Evolutionary conservation across 2,888 invertebrate genomes (phyloP).

Genomic region (Pharmacophagus antenor): DNA sequence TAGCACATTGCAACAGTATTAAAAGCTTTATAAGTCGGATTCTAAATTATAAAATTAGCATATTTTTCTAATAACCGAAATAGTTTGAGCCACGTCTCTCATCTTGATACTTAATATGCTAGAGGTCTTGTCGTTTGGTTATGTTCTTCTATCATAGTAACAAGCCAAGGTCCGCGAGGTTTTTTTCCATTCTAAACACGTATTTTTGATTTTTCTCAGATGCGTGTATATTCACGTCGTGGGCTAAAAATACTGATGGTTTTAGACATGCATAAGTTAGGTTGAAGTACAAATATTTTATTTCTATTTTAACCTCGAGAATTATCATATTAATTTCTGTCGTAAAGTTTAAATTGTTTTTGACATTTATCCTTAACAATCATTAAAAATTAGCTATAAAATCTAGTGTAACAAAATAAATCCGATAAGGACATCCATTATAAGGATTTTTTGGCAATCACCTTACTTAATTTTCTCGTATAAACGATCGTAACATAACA

Average conservation of each 20-base stretch:
- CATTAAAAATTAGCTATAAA: neutral
- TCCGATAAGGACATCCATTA: too few relatives aligned
- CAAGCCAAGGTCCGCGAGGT: constrained; percentile 32
- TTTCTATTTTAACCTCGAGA: neutral
- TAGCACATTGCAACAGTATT: constrained; percentile 28
- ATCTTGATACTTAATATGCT: neutral
- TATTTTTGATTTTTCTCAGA: constrained; percentile 30
- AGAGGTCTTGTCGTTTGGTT: constrained; percentile 10
- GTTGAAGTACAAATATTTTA: neutral
- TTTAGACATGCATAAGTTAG: neutral
- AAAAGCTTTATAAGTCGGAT: constrained; percentile 31
- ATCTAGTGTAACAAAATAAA: too few relatives aligned
- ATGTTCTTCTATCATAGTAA: constrained; percentile 25
- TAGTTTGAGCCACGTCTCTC: constrained; percentile 43
- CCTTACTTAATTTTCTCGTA: too few relatives aligned
- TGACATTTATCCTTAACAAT: neutral
- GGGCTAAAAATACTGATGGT: constrained; percentile 8
- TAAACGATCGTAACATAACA: too few relatives aligned
- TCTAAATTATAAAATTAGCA: constrained; percentile 52
- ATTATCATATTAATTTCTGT: neutral
- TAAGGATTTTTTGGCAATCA: too few relatives aligned
- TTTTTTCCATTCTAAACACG: constrained; percentile 34
- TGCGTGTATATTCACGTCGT: constrained; percentile 21
- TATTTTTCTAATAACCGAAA: constrained; percentile 48
- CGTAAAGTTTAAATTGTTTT: neutral